Base-by-base conservation (phyloP, 1,140 invertebrate species). In the Drosophila setifemur region DNA sequence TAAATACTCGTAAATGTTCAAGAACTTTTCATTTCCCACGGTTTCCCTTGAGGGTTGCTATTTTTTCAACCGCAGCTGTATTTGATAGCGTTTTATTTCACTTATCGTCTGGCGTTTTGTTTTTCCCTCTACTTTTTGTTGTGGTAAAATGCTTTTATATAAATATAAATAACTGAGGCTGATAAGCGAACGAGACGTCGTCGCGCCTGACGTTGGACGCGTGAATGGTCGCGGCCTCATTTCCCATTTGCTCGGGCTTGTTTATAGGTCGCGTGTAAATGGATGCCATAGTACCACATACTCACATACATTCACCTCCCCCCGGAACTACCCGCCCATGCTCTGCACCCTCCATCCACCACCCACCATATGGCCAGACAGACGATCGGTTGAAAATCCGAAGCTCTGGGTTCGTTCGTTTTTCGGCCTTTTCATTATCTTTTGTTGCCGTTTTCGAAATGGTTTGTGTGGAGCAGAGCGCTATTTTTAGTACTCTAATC, bases 251-350 rank as follows among this genome's bases (percentile, higher is more conserved):
- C 26, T 37, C 9, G 4, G 31, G 49, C 55, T 82, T 83, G 61
- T 77, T 82, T 83, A 85, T 82, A 85, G 78, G 78, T 82, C 79
- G 78, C 78, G 79, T 85, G 73, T 66, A 83, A 83, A 72, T 66
- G 55, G 58, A 54, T 55, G 26, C 40, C 52, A 16, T 19, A 40
- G n/a, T 7, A 35, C 3, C 6, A 25, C 28, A 23, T 3, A 14
- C 50, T 11, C 33, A 25, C 66, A 55, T 8, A 21, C 16, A 9
- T 16, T 25, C 35, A 12, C 60, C 8, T 31, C 12, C 7, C 29
- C 37, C 21, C 23, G 18, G 39, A 53, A 16, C 9, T n/a, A 31
- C 2, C 14, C 23, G 5, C 7, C 23, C 19, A 21, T 50, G 7
- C 28, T 58, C 7, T 35, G 11, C 1, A 35, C 33, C 19, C n/a